Percentiles rank a stretch among this genome's conserved stretches.
These are phyloP conservation scores for Poeciliopsis presidionis DNA, from an alignment of 2,797 vertebrate species.

Conservation along the genomic window DNA sequence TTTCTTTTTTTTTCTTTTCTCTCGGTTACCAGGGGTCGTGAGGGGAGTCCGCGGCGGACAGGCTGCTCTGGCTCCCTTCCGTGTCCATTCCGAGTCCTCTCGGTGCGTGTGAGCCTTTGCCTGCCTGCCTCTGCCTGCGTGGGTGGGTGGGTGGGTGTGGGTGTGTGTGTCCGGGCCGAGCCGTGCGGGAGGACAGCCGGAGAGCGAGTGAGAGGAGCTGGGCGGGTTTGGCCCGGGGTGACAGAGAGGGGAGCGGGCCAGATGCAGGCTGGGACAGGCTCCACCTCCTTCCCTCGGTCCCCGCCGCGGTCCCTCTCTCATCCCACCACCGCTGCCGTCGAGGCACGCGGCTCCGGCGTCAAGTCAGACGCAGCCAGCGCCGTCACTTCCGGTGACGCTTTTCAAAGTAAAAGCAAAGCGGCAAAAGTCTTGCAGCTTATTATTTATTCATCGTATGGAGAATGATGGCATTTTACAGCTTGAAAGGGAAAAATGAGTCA, in stretches of 20 bases:
- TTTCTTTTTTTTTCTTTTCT: slow-evolving; percentile 3
- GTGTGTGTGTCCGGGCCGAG: slow-evolving; percentile 75
- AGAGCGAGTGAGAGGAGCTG: slow-evolving; percentile 76
- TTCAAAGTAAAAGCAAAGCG: slow-evolving; percentile 46
- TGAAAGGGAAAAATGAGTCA: neutral
- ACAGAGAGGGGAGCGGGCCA: slow-evolving; percentile 81
- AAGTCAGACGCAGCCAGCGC: fast-evolving
- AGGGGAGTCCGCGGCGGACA: slow-evolving; percentile 94
- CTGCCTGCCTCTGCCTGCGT: slow-evolving; percentile 30
- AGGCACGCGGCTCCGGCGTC: slow-evolving; percentile 17
- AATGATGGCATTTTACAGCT: neutral
- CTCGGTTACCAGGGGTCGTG: slow-evolving; percentile 93
- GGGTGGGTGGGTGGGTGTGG: slow-evolving; percentile 41
- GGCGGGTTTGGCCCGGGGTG: slow-evolving; percentile 80
- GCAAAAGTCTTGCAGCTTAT: too few relatives aligned
- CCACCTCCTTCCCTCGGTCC: slow-evolving; percentile 66
- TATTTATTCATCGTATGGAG: too few relatives aligned
- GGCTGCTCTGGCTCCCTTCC: slow-evolving; percentile 95
- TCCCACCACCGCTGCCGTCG: slow-evolving; percentile 34
- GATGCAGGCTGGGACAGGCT: slow-evolving; percentile 81
- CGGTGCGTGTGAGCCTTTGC: slow-evolving; percentile 44
- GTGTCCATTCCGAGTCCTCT: slow-evolving; percentile 89
- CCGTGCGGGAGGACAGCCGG: slow-evolving; percentile 75
- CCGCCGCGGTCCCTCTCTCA: slow-evolving; percentile 44
- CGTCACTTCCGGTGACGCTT: slow-evolving; percentile 19